Conservation (phyloP, 2,113 vertebrate genomes). For the Tragelaphus scriptus region DNA sequence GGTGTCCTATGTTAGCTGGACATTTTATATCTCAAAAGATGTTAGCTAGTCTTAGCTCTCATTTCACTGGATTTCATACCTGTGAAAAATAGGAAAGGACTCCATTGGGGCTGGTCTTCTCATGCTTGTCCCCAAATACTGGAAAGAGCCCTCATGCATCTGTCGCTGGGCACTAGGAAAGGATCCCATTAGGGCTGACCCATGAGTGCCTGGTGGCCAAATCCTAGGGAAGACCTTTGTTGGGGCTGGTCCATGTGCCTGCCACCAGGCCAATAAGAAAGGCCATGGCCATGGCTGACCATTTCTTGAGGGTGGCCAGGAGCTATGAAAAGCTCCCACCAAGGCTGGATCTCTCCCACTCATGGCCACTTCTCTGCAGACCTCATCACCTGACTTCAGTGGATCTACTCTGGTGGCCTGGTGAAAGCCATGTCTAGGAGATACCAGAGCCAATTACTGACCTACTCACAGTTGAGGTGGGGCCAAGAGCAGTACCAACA, state of each 20-base stretch:
- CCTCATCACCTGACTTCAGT: not conserved
- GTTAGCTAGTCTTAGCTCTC: not conserved
- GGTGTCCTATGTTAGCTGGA: not conserved
- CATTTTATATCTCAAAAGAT: not conserved
- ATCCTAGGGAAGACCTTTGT: not conserved
- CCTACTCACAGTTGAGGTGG: not conserved
- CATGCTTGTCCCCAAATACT: not conserved
- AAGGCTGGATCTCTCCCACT: not conserved
- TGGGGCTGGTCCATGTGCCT: not conserved
- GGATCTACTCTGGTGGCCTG: not conserved
- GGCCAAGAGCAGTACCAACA: not conserved
- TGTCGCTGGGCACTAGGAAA: not conserved
- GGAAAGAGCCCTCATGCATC: not conserved
- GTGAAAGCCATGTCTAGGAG: not conserved
- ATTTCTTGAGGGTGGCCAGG: not conserved
- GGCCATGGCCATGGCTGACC: not conserved
- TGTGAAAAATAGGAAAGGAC: not conserved
- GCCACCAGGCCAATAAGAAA: not conserved
- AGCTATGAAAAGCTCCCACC: not conserved
- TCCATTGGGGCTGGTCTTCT: not conserved
- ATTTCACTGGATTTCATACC: not conserved
- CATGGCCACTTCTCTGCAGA: not conserved
- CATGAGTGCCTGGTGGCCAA: not conserved
- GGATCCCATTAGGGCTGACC: not conserved
- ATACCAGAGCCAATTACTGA: not conserved